Percentiles rank a stretch among this genome's conserved stretches.
Evolutionary conservation across 2,797 vertebrate genomes (phyloP).

Genomic region (Brachyalestes nurse): DNA sequence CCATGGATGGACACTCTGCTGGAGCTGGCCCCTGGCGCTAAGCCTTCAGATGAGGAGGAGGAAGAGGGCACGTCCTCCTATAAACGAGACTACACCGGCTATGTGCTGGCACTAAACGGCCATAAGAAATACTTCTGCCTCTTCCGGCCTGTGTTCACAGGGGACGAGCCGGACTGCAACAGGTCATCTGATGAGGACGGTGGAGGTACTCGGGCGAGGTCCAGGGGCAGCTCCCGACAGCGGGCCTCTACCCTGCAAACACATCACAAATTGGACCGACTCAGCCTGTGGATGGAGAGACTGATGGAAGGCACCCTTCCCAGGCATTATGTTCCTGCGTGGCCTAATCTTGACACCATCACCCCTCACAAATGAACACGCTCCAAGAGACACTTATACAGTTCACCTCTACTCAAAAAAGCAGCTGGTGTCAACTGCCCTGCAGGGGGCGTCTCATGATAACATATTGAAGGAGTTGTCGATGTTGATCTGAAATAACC

Average conservation of each 20-base stretch:
- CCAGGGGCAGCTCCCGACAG: constrained; percentile 61
- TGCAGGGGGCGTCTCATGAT: background rate
- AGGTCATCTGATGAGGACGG: constrained; percentile 69
- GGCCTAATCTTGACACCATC: constrained; percentile 83
- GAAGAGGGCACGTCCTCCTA: constrained; percentile 68
- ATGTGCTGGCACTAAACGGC: constrained; percentile 92
- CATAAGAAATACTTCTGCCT: constrained; percentile 97
- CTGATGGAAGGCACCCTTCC: constrained; percentile 91
- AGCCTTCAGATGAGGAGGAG: constrained; percentile 68
- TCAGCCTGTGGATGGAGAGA: constrained; percentile 96
- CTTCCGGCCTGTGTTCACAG: constrained; percentile 84
- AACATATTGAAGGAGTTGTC: background rate
- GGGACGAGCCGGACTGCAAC: constrained; percentile 66
- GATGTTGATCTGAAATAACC: background rate
- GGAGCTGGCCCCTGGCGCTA: constrained; percentile 75
- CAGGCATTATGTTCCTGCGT: constrained; percentile 86
- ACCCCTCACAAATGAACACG: constrained; percentile 15
- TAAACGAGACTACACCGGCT: constrained; percentile 82
- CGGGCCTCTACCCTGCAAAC: constrained; percentile 76
- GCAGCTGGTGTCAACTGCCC: constrained; percentile 16
- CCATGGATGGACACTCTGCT: constrained; percentile 90
- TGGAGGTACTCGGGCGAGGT: constrained; percentile 58
- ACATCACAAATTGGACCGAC: constrained; percentile 88
- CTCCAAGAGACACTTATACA: background rate
- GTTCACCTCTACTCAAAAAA: background rate